These are phyloP conservation scores for Ypsolopha sequella DNA, from an alignment of 2,888 invertebrate species.

Conservation along the genomic window DNA sequence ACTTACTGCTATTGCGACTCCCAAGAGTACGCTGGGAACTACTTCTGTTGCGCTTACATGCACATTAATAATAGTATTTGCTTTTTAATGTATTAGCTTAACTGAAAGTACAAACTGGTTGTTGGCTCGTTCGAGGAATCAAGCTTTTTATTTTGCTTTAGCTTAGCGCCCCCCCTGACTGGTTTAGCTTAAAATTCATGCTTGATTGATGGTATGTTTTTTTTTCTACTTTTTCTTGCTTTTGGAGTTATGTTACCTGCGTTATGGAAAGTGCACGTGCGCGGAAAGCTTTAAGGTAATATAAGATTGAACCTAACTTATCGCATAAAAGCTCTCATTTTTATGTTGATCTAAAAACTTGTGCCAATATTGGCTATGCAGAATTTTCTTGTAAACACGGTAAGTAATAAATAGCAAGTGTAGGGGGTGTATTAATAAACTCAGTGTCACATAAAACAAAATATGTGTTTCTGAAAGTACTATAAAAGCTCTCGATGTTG, in stretches of 20 bases:
- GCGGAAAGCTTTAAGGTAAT: no score
- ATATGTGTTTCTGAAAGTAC: no score
- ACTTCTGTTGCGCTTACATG: slow-evolving; percentile 2
- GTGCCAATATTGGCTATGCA: no score
- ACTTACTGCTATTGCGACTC: slow-evolving; percentile 20
- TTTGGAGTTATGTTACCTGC: background rate
- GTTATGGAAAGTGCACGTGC: no score
- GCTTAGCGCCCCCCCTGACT: background rate
- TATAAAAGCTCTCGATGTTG: no score
- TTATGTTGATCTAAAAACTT: no score
- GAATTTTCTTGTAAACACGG: no score
- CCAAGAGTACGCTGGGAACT: background rate
- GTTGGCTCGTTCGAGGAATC: background rate
- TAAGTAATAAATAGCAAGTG: no score
- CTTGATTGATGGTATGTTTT: background rate
- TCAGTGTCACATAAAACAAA: no score
- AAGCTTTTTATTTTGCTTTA: background rate
- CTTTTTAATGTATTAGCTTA: background rate
- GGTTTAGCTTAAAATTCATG: background rate
- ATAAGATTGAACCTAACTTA: no score
- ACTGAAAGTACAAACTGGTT: background rate
- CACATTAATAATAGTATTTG: slow-evolving; percentile 1
- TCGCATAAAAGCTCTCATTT: no score
- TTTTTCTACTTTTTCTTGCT: background rate
- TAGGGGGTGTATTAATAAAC: no score